Base-by-base conservation (phyloP, 2,113 vertebrate species). In the Dermatemys mawii region DNA sequence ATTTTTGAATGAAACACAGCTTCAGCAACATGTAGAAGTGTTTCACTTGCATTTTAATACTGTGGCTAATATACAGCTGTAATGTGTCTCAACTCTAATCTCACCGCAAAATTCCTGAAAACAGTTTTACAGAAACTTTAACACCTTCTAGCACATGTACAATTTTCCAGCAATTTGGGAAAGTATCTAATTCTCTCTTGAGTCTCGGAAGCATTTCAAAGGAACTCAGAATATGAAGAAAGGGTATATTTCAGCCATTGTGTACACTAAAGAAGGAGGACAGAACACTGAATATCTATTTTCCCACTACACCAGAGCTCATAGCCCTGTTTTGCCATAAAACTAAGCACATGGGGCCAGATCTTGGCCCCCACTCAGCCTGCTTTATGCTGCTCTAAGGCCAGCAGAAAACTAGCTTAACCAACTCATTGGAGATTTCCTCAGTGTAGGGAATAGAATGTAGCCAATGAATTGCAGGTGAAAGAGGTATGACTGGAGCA, bases 11-110 rank as follows among this genome's bases (percentile, higher is more conserved):
- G 50, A 93, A 96, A 94, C 84, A 55, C 38, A 89, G 26, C 88
- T 60, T 96, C 92, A 44, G 70, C 86, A 96, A 90, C 44, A 89
- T 73, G 83, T 83, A 87, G 81, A 96, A 97, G 87, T 92, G 44
- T 63, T 88, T 80, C 78, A 86, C 35, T 89, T 98, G 81, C 76
- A 73, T 90, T 83, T 91, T 96, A 80, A 87, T 93, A 32, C 70
- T 78, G 7, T 53, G 49, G 93, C 63, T 67, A 92, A 91, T 90
- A 80, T 21, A 82, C 16, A 92, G 50, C 55, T 95, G 54, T 89
- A 84, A 89, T 32, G 53, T 41, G 51, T 97, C 86, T 86, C 54
- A 91, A 14, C 6, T 83, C 6, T 93, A 85, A 94, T 90, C 67
- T 93, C 46, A 94, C 78, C 51, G 29, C 54, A 51, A 96, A 78